phyloP scores from a whole-genome alignment of 2,888 invertebrate species.

The Oegoconia quadripuncta region DNA sequence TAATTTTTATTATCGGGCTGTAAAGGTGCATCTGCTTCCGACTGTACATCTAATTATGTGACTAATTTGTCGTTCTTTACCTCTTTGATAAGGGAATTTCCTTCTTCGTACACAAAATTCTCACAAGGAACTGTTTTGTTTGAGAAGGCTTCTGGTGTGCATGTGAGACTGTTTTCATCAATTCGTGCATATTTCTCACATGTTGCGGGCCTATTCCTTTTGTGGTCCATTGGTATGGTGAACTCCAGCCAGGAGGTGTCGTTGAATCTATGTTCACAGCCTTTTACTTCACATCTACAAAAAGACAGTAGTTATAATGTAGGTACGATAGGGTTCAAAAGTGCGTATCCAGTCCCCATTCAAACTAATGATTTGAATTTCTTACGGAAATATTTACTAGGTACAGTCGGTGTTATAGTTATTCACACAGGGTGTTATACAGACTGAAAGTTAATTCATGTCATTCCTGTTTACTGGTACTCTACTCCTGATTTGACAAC shows the following conservation, averaged over 20 bases:
- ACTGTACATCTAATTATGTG: no score
- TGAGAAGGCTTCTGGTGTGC: slow-evolving; percentile 47
- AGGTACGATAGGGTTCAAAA: slow-evolving; percentile 7
- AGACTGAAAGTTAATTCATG: no score
- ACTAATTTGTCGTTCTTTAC: slow-evolving; percentile 29
- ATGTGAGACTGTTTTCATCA: slow-evolving; percentile 36
- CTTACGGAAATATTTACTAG: no score
- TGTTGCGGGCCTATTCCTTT: slow-evolving; percentile 33
- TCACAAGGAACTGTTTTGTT: slow-evolving; percentile 52
- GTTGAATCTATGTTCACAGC: slow-evolving; percentile 62
- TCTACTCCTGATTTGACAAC: no score
- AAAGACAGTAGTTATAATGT: slow-evolving; percentile 4
- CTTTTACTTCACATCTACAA: slow-evolving; percentile 57
- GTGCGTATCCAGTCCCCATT: no score
- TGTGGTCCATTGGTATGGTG: slow-evolving; percentile 49
- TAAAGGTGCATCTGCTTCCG: no score
- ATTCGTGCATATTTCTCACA: slow-evolving; percentile 45
- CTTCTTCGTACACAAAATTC: slow-evolving; percentile 53
- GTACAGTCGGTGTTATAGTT: no score
- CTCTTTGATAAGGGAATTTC: slow-evolving; percentile 62
- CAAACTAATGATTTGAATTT: no score
- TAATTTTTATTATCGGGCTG: no score
- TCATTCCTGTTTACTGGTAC: no score
- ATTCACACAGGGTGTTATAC: no score
- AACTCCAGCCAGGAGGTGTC: slow-evolving; percentile 65